A percentile compares a stretch with the other conserved stretches of the same genome.
phyloP scores from a whole-genome alignment of 2,888 invertebrate genomes.

The Alviniconcha strummeri region DNA sequence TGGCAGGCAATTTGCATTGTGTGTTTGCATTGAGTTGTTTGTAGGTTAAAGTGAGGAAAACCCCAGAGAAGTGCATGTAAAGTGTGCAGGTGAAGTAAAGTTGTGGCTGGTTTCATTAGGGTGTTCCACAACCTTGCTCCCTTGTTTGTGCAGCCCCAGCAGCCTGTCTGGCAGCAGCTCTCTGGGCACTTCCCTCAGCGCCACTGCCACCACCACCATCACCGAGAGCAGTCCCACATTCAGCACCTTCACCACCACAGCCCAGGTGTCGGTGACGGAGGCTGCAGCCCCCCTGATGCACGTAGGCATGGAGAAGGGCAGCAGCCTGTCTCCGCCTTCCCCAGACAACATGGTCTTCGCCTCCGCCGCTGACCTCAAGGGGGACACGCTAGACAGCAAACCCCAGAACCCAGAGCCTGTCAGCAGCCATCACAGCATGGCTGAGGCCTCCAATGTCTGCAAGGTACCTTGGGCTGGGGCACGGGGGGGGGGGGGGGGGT shows the following conservation, averaged over 20 bases:
- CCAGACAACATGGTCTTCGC: conserved; percentile 45
- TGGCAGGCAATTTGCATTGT: too few species aligned
- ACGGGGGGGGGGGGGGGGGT: not conserved
- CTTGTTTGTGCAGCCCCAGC: conserved; percentile 2
- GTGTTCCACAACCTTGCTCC: too few species aligned
- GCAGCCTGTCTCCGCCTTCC: conserved; percentile 51
- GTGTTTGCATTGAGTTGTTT: too few species aligned
- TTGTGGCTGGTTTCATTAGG: too few species aligned
- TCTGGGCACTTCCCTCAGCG: conserved; percentile 17
- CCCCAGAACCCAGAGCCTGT: conserved; percentile 31
- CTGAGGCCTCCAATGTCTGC: conserved; percentile 72
- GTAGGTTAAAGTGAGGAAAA: too few species aligned
- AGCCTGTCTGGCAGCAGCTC: conserved; percentile 18
- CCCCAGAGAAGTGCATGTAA: too few species aligned
- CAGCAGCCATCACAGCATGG: conserved; percentile 31
- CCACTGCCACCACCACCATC: conserved; percentile 23
- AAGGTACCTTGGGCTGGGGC: conserved; percentile 74
- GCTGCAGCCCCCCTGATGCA: conserved; percentile 43
- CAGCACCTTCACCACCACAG: conserved; percentile 51
- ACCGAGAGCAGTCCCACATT: conserved; percentile 40
- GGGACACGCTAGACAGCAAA: conserved; percentile 34
- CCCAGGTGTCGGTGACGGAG: conserved; percentile 45
- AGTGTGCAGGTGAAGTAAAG: too few species aligned
- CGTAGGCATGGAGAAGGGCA: conserved; percentile 43
- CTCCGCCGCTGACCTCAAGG: conserved; percentile 38